Percentiles rank a stretch among this genome's conserved stretches.
These are phyloP conservation scores for Tor tambroides DNA, from an alignment of 2,113 vertebrate genomes.

Conservation along the genomic window DNA sequence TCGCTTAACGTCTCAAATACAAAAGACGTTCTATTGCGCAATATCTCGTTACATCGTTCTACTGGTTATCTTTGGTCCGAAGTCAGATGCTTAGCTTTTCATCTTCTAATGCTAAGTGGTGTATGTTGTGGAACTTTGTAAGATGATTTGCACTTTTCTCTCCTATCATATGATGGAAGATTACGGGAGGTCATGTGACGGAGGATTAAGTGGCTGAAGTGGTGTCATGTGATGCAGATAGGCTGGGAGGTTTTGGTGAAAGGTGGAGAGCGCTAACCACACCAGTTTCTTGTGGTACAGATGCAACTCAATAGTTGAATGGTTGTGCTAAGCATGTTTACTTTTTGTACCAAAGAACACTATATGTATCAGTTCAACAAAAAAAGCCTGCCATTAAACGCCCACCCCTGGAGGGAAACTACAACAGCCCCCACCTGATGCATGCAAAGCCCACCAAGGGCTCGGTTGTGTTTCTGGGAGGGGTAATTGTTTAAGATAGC, in stretches of 20 bases:
- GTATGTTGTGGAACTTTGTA: constrained; percentile 49
- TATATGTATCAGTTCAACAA: not conserved
- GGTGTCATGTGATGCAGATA: constrained; percentile 65
- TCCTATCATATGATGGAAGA: constrained; percentile 67
- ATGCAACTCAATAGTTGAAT: not conserved
- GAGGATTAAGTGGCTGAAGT: constrained; percentile 65
- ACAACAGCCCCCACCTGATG: constrained; percentile 22
- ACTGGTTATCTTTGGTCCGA: not conserved
- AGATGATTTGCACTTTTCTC: constrained; percentile 72
- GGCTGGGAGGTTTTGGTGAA: constrained; percentile 32
- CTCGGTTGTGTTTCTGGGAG: constrained; percentile 52
- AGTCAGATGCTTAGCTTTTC: constrained; percentile 11
- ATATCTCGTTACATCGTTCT: not conserved
- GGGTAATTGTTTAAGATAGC: constrained; percentile 62
- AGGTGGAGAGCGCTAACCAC: constrained; percentile 12
- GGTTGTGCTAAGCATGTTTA: constrained; percentile 25
- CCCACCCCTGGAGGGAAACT: constrained; percentile 36
- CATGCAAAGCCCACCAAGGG: constrained; percentile 10
- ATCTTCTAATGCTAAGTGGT: constrained; percentile 29
- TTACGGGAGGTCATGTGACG: constrained; percentile 72
- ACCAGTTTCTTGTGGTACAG: not conserved
- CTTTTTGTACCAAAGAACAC: not conserved
- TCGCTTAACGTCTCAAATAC: not conserved
- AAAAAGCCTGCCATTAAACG: constrained; percentile 1
- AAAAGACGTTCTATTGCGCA: not conserved